Base-by-base conservation (phyloP, 2,113 vertebrate species). In the Percopsis transmontana region DNA sequence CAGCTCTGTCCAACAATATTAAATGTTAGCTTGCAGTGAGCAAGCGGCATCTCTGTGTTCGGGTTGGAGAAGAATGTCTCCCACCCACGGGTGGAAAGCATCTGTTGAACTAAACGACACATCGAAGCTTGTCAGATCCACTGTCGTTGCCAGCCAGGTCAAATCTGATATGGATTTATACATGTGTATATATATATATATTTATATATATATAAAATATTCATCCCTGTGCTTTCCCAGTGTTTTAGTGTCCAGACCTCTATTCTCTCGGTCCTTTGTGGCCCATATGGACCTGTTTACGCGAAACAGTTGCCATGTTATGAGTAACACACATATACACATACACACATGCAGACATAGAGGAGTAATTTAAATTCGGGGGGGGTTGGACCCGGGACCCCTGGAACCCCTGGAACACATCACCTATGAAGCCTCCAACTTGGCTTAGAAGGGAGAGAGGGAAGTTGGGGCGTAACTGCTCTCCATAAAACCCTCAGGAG, bases 221-320 rank as follows among this genome's bases (percentile, higher is more conserved):
- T 52, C 24, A 56, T 7, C 14, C 16, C 27, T 9, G 23, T 27
- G 11, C 5, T 56, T 24, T 50, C 5, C 15, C 18, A 50, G 23
- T 39, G 16, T 38, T 10, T 16, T 10, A 45, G 42, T 33, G 27
- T 33, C 8, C 27, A 33, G 27, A 33, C 27, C 27, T 33, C 27
- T 33, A 33, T 6, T 33, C 27, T 33, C 27, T 21, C 45, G 51
- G 57, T 79, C 61, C 68, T 74, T 24, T 24, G 74, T 58, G 68
- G 71, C 80, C 74, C 63, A 58, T 78, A 59, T 68, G 68, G 75
- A 74, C 14, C 24, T 81, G 71, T 84, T 87, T 78, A 86, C 52
- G 1, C 16, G 53, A 57, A 69, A 44, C 75, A 68, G 81, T 85
- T 86, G 81, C 85, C 81, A 75, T 78, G 87, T 80, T 77, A n/a